phyloP scores from a whole-genome alignment of 2,888 invertebrate genomes.

The Ptycholaimellus sp. region DNA sequence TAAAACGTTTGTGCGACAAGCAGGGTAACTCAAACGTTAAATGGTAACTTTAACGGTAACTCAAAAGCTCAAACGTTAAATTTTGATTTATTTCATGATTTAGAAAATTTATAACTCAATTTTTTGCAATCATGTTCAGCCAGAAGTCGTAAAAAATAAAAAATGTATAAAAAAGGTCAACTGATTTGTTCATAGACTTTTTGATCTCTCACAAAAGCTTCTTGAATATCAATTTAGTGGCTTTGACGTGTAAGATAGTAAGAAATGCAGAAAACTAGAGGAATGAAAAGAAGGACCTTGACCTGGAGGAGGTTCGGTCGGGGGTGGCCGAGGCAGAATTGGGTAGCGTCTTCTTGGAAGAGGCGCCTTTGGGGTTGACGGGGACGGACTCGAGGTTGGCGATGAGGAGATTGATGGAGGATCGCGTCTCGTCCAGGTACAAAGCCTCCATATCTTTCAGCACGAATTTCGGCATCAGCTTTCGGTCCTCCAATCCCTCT shows the following conservation, averaged over 20 bases:
- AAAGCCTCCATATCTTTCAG: constrained; percentile 99
- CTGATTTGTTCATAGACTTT: too few relatives aligned
- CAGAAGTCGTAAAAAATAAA: not conserved
- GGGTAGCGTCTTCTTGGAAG: too few relatives aligned
- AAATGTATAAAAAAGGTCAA: constrained; percentile 3
- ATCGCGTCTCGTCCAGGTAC: constrained; percentile 89
- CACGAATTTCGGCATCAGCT: constrained; percentile 94
- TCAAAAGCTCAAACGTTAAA: too few relatives aligned
- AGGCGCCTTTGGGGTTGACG: constrained; percentile 71
- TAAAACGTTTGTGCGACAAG: too few relatives aligned
- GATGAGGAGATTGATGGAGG: constrained; percentile 91
- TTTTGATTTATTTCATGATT: not conserved
- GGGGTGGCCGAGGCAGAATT: too few relatives aligned
- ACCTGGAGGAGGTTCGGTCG: not conserved
- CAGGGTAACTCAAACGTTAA: too few relatives aligned
- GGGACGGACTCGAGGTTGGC: constrained; percentile 94
- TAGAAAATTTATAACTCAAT: not conserved
- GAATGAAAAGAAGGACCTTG: too few relatives aligned
- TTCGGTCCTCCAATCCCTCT: constrained; percentile 47
- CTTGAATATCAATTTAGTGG: too few relatives aligned
- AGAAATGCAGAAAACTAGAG: constrained; percentile 4
- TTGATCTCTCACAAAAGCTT: too few relatives aligned
- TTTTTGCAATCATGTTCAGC: not conserved
- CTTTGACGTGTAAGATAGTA: not conserved
- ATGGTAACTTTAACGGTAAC: too few relatives aligned